Percentiles rank a stretch among this genome's conserved stretches.
Conservation (phyloP, 2,888 invertebrate species). For the Spialia ferax region DNA sequence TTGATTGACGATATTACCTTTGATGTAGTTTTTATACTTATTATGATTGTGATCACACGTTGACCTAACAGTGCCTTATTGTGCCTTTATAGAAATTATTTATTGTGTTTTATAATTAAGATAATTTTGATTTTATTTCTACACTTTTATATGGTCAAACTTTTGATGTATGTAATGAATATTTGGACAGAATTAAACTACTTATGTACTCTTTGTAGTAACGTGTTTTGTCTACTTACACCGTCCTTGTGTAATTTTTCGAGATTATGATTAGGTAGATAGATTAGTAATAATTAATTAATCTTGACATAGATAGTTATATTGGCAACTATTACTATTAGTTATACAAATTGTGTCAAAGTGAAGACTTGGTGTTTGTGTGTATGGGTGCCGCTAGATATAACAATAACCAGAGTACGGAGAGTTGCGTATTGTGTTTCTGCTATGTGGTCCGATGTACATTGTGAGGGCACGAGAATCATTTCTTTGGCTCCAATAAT, state of each 20-base stretch:
- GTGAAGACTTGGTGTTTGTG: constrained; percentile 55
- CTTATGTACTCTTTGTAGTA: constrained; percentile 70
- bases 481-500: no score
- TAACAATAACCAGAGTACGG: constrained; percentile 52
- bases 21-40: constrained; percentile 55
- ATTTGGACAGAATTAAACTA: constrained; percentile 68
- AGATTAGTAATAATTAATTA: constrained; percentile 76
- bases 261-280: constrained; percentile 83
- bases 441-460: constrained; percentile 39
- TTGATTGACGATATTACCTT: constrained; percentile 51
- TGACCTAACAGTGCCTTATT: constrained; percentile 83
- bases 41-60: constrained; percentile 84
- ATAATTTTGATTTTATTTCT: constrained; percentile 73
- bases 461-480: no score
- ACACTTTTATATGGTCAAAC: constrained; percentile 71
- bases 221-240: constrained; percentile 82
- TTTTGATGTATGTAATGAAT: constrained; percentile 69
- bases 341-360: constrained; percentile 57
- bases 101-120: constrained; percentile 80
- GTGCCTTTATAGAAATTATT: constrained; percentile 83
- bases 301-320: constrained; percentile 72
- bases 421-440: constrained; percentile 19
- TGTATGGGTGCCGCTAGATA: constrained; percentile 70
- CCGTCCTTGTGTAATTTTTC: constrained; percentile 85
- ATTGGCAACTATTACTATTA: constrained; percentile 71